Percentiles rank a stretch among this genome's conserved stretches.
Conservation (phyloP, 2,797 vertebrate species). For the Adelosebastes latens region DNA sequence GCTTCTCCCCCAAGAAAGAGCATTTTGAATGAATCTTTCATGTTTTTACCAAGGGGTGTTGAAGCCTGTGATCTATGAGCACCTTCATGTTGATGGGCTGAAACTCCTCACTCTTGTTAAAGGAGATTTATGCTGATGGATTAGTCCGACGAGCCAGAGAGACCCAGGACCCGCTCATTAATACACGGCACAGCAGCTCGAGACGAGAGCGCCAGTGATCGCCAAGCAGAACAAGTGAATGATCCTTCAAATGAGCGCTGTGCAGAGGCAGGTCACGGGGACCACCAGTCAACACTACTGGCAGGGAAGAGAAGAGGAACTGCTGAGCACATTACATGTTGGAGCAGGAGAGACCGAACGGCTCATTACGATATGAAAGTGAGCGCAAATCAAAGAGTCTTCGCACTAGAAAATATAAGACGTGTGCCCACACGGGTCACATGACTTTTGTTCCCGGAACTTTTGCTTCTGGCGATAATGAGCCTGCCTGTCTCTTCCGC, state of each 20-base stretch:
- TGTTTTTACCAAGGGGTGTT: conserved; percentile 41
- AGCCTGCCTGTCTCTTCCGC: conserved; percentile 73
- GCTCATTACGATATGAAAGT: conserved; percentile 80
- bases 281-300: conserved; percentile 52
- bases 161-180: conserved; percentile 67
- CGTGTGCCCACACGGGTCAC: conserved; percentile 77
- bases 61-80: conserved; percentile 66
- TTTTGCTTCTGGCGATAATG: conserved; percentile 82
- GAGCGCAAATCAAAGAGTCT: conserved; percentile 78
- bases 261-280: conserved; percentile 54
- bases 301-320: conserved; percentile 45
- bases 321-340: conserved; percentile 55
- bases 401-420: conserved; percentile 61
- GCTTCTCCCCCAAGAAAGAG: conserved; percentile 26
- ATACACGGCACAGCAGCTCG: conserved; percentile 37
- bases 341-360: conserved; percentile 60
- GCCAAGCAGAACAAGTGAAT: conserved; percentile 55
- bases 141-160: conserved; percentile 49
- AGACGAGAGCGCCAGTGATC: conserved; percentile 42
- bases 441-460: conserved; percentile 78
- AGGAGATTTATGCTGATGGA: conserved; percentile 71
- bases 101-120: conserved; percentile 71
- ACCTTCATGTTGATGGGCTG: conserved; percentile 63
- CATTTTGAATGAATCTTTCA: conserved; percentile 56
- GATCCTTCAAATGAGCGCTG: conserved; percentile 63